Percentiles rank a stretch among this genome's conserved stretches.
Evolutionary conservation across 2,888 invertebrate species (phyloP).

Genomic region (Odontothrips loti): DNA sequence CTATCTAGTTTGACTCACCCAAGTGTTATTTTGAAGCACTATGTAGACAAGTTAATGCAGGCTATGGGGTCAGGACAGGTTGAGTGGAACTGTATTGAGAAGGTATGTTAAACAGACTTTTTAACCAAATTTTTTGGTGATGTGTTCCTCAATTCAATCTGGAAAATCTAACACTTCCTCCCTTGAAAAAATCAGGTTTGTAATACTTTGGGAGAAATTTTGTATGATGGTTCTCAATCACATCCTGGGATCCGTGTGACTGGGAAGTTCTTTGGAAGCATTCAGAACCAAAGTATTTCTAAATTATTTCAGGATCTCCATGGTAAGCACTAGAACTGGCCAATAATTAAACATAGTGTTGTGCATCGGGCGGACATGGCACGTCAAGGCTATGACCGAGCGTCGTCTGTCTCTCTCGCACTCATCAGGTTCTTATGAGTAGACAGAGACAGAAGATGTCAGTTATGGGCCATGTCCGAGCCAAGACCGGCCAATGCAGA

Average conservation of each 20-base stretch:
- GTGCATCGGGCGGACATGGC: too few relatives aligned
- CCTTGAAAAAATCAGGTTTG: not conserved
- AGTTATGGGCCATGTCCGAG: too few relatives aligned
- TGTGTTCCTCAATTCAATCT: too few relatives aligned
- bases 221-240: not conserved
- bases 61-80: slow-evolving; percentile 33
- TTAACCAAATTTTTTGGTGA: not conserved
- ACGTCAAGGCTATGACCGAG: too few relatives aligned
- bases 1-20: slow-evolving; percentile 50
- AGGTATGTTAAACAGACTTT: not conserved
- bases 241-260: not conserved
- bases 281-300: not conserved
- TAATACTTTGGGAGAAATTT: not conserved
- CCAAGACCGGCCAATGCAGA: too few relatives aligned
- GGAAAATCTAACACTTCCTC: too few relatives aligned
- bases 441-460: too few relatives aligned
- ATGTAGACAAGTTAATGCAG: slow-evolving; percentile 43
- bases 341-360: too few relatives aligned
- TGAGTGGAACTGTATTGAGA: not conserved
- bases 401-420: too few relatives aligned
- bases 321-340: not conserved
- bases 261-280: not conserved
- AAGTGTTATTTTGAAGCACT: slow-evolving; percentile 45
- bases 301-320: not conserved
- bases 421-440: too few relatives aligned